Percentiles rank a stretch among this genome's conserved stretches.
phyloP scores from a whole-genome alignment of 2,113 vertebrate species.

The Pteropus alecto region DNA sequence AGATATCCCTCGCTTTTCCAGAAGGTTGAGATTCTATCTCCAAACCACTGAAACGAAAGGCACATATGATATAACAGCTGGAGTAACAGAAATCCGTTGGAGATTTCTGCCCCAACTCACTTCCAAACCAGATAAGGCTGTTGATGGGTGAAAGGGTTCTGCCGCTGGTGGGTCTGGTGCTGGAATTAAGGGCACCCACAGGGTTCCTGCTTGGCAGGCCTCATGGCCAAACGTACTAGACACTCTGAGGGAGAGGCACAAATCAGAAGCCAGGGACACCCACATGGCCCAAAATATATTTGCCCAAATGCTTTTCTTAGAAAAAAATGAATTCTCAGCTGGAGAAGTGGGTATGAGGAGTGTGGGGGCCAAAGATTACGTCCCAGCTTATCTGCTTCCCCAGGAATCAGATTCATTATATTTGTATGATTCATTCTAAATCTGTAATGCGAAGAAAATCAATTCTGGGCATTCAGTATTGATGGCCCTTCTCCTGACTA shows the following conservation, averaged over 20 bases:
- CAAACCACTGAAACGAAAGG: background rate
- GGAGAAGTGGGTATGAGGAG: background rate
- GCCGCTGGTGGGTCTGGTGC: background rate
- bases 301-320: background rate
- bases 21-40: background rate
- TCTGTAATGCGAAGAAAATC: background rate
- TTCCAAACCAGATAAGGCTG: background rate
- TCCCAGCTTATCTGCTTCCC: background rate
- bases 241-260: background rate
- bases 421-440: background rate
- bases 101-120: background rate
- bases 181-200: background rate
- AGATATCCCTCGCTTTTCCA: background rate
- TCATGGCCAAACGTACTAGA: background rate
- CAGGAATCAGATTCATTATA: background rate
- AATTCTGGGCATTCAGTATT: fast-evolving
- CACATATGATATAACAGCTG: background rate
- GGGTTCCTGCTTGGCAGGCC: background rate
- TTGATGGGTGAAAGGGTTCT: background rate
- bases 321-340: background rate
- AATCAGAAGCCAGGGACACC: background rate
- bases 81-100: background rate
- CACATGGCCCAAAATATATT: background rate
- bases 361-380: background rate
- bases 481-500: background rate